These are phyloP conservation scores for Phocoena phocoena DNA, from an alignment of 2,113 vertebrate genomes.

Conservation along the genomic window DNA sequence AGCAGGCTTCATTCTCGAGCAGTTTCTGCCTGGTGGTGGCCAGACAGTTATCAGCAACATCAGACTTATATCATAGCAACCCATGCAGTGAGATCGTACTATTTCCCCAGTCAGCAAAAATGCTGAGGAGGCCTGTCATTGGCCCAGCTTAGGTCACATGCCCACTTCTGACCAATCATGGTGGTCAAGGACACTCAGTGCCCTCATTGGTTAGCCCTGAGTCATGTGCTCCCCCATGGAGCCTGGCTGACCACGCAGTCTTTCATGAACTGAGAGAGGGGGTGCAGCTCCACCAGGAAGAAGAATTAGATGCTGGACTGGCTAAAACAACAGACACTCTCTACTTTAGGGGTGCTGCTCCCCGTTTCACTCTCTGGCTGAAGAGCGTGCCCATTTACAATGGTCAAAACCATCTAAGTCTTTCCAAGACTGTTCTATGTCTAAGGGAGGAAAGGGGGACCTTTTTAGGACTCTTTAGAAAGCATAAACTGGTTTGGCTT, in stretches of 20 bases:
- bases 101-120: neutral
- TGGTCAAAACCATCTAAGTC: neutral
- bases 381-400: neutral
- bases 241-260: neutral
- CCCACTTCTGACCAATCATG: neutral
- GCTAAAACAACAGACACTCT: neutral
- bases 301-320: neutral
- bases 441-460: neutral
- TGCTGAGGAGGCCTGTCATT: neutral
- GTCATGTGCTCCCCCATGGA: neutral
- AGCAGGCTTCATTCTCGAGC: neutral
- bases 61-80: neutral
- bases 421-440: neutral
- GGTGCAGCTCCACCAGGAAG: neutral
- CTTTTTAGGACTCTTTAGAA: neutral
- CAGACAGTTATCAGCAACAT: neutral
- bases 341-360: neutral
- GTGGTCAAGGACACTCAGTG: neutral
- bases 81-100: neutral
- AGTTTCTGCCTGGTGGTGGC: neutral
- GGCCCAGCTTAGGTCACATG: neutral
- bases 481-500: neutral
- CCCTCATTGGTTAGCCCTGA: neutral
- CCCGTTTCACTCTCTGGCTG: neutral
- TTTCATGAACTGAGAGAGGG: neutral